phyloP scores from a whole-genome alignment of 2,113 vertebrate species.

The Neogale vison region DNA sequence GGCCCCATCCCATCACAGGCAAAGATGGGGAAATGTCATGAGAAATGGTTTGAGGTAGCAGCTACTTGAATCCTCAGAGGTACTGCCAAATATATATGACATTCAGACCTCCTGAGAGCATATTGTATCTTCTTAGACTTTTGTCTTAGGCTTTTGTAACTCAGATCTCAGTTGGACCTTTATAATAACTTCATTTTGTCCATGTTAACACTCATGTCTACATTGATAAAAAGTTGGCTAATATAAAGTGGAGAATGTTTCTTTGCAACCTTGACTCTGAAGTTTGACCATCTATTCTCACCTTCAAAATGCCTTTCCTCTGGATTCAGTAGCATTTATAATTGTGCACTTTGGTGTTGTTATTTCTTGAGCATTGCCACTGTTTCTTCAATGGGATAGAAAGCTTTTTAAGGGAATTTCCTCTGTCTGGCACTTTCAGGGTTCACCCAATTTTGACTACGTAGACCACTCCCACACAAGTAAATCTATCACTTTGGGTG shows the following conservation, averaged over 20 bases:
- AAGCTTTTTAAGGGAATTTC: not conserved
- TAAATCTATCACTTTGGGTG: not conserved
- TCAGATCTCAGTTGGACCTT: not conserved
- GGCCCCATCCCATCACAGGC: not conserved
- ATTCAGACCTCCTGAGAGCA: not conserved
- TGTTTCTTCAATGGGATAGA: not conserved
- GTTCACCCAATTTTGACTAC: not conserved
- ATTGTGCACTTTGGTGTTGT: not conserved
- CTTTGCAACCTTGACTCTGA: not conserved
- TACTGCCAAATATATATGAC: slow-evolving; percentile 20
- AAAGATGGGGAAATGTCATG: not conserved
- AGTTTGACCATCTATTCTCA: not conserved
- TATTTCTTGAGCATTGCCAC: not conserved
- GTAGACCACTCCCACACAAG: not conserved
- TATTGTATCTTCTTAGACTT: not conserved
- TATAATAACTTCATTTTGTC: slow-evolving; percentile 4
- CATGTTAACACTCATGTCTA: not conserved
- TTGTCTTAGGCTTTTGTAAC: not conserved
- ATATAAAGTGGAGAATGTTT: not conserved
- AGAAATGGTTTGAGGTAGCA: not conserved
- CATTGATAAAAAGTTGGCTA: not conserved
- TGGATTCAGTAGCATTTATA: not conserved
- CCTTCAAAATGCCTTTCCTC: not conserved
- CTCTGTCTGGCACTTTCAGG: not conserved
- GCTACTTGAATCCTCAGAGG: not conserved